Percentiles rank a stretch among this genome's conserved stretches.
Conservation (phyloP, 2,888 invertebrate species). For the Stenoptilia bipunctidactyla region DNA sequence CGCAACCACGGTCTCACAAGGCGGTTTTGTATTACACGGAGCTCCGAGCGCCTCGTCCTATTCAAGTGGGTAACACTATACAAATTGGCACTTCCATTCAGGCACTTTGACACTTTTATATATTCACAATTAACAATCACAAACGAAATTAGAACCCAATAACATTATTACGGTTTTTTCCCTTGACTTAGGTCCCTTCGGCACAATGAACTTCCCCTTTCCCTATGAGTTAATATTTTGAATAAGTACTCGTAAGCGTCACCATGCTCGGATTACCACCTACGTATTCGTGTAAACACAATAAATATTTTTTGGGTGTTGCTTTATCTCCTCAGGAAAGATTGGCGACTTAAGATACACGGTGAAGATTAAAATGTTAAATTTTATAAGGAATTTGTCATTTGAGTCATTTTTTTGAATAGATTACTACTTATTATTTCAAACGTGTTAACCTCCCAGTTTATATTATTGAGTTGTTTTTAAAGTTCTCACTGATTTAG, state of each 20-base stretch:
- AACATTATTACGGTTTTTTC: conserved; percentile 58
- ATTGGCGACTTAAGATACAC: conserved; percentile 40
- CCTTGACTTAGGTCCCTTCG: conserved; percentile 1
- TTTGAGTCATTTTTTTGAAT: conserved; percentile 13
- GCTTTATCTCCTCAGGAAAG: conserved; percentile 40
- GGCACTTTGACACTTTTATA: conserved; percentile 60
- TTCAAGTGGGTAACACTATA: conserved; percentile 45
- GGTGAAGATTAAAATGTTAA: conserved; percentile 1
- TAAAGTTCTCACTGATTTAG: too few relatives aligned
- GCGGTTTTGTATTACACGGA: conserved; percentile 41
- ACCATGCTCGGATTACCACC: conserved; percentile 58
- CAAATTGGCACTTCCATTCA: conserved; percentile 64
- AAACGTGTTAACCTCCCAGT: too few relatives aligned
- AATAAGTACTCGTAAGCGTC: conserved; percentile 24
- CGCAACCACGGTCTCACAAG: conserved; percentile 16
- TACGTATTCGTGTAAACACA: conserved; percentile 69
- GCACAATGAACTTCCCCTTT: conserved; percentile 24
- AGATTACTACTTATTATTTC: too few relatives aligned
- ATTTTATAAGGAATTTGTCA: conserved; percentile 17
- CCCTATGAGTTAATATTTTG: conserved; percentile 38
- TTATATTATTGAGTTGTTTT: too few relatives aligned
- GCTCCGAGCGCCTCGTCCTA: conserved; percentile 32
- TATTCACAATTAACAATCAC: conserved; percentile 57
- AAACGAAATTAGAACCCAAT: conserved; percentile 72
- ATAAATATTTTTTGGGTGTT: conserved; percentile 56